A percentile compares a stretch with the other conserved stretches of the same genome.
phyloP scores from a whole-genome alignment of 2,113 vertebrate genomes.

The Ovibos moschatus region DNA sequence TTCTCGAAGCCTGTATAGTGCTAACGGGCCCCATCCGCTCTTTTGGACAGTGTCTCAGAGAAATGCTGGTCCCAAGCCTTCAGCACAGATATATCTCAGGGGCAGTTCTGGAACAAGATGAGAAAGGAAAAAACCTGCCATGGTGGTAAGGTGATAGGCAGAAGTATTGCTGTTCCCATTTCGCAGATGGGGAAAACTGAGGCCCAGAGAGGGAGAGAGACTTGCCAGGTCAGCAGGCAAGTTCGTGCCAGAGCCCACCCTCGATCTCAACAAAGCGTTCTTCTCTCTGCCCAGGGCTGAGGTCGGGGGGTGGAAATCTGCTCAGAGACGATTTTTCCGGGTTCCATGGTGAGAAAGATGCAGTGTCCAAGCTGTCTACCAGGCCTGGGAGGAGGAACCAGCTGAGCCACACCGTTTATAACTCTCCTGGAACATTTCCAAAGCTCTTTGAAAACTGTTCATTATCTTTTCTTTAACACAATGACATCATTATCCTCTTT shows the following conservation, averaged over 20 bases:
- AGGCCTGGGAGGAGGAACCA: neutral
- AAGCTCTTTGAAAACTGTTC: neutral
- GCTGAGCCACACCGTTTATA: neutral
- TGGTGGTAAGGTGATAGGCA: too few relatives aligned
- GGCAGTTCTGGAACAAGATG: neutral
- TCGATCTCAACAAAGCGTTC: accelerated
- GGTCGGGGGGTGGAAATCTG: neutral
- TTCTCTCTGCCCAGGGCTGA: neutral
- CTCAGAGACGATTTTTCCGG: neutral
- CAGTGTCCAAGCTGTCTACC: neutral
- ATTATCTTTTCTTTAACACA: neutral
- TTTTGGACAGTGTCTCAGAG: neutral
- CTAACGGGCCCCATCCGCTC: accelerated
- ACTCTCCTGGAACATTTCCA: neutral
- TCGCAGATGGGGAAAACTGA: neutral
- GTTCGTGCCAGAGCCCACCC: neutral
- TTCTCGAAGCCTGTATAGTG: neutral
- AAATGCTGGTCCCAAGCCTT: neutral
- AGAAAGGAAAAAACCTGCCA: neutral
- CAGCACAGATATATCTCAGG: neutral
- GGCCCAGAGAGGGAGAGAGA: neutral
- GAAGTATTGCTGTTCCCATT: neutral
- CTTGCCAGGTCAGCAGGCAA: neutral
- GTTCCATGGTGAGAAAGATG: neutral
- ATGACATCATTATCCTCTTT: neutral